Conservation (phyloP, 2,113 vertebrate species). For the Prietella phreatophila region DNA sequence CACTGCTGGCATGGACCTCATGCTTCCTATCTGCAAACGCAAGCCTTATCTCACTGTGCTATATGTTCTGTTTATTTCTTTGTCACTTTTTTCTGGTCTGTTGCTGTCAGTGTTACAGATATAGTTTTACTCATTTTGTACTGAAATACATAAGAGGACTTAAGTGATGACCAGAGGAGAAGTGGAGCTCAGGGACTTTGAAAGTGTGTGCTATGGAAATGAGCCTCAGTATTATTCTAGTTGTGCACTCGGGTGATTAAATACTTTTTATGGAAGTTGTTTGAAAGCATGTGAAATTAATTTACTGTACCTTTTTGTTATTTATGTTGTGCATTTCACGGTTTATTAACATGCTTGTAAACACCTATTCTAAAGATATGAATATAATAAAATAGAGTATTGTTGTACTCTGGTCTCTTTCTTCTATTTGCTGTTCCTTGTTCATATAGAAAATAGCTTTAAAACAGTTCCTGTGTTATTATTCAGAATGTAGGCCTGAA, state of each 20-base stretch:
- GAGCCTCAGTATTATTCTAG: constrained; percentile 34
- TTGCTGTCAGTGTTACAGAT: constrained; percentile 5
- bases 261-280: not conserved
- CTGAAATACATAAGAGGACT: constrained; percentile 27
- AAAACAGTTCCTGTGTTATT: not conserved
- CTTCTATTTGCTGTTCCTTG: not conserved
- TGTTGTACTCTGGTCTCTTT: constrained; percentile 14
- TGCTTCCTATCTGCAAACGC: constrained; percentile 36
- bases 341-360: constrained; percentile 25
- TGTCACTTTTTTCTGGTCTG: constrained; percentile 4
- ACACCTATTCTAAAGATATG: not conserved
- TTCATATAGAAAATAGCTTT: not conserved
- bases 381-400: constrained; percentile 40
- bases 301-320: constrained; percentile 14
- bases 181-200: constrained; percentile 43
- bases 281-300: not conserved
- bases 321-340: constrained; percentile 36
- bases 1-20: constrained; percentile 48
- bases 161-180: constrained; percentile 15
- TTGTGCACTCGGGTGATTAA: constrained; percentile 32
- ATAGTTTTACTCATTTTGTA: constrained; percentile 1
- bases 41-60: constrained; percentile 39
- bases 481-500: not conserved
- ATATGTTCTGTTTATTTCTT: constrained; percentile 30
- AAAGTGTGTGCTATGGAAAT: not conserved